Evolutionary conservation across 2,888 invertebrate species (phyloP).

Genomic region (Drosophila hamatofila): DNA sequence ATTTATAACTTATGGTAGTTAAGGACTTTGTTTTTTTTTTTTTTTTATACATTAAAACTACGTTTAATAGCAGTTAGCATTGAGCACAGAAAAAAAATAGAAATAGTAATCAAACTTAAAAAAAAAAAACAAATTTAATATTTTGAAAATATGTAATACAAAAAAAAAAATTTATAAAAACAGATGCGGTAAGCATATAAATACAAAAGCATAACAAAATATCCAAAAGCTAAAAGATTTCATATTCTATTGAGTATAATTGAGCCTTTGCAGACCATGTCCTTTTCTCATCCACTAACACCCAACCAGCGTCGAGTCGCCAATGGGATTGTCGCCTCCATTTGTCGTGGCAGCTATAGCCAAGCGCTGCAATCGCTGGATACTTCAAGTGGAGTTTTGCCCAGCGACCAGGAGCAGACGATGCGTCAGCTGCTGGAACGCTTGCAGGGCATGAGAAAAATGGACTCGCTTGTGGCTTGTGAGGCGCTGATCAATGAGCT

Average conservation of each 20-base stretch:
- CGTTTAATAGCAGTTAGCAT: not conserved
- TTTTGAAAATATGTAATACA: constrained; percentile 1
- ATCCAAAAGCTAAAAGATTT: not conserved
- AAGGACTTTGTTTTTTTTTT: no score
- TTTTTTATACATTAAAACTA: no score
- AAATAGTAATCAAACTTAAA: not conserved
- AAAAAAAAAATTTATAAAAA: not conserved
- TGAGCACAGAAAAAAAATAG: not conserved
- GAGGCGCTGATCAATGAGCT: constrained; percentile 15
- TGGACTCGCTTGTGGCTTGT: constrained; percentile 31
- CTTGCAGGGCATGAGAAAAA: constrained; percentile 15
- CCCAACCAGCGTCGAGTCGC: constrained; percentile 43
- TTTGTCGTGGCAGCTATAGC: constrained; percentile 44
- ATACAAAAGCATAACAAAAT: not conserved
- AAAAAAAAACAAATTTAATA: not conserved
- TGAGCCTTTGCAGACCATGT: constrained; percentile 3
- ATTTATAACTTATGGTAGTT: no score
- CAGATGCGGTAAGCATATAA: not conserved
- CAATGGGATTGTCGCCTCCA: constrained; percentile 23
- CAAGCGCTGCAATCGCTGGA: constrained; percentile 30
- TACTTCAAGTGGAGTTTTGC: constrained; percentile 11
- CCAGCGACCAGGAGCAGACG: constrained; percentile 22
- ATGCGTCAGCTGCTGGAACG: constrained; percentile 21
- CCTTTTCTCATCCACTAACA: constrained; percentile 7
- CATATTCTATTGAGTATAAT: not conserved